Evolutionary conservation across 2,113 vertebrate genomes (phyloP).

Genomic region (Ploceus nigricollis): DNA sequence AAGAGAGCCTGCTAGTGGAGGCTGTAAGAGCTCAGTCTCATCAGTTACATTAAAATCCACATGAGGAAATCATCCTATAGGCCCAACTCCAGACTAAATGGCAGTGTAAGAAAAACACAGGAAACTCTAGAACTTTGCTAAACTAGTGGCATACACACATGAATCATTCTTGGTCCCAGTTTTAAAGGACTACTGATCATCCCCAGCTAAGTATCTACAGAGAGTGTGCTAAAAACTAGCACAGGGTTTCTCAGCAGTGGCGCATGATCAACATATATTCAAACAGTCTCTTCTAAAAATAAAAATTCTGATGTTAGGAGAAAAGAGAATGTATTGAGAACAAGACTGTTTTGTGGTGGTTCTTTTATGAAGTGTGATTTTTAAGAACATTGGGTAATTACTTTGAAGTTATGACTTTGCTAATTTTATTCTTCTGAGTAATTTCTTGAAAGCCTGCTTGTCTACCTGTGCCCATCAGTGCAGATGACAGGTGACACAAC

Average conservation of each 20-base stretch:
- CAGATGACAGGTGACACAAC: background rate
- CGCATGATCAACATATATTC: background rate
- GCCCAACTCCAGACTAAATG: background rate
- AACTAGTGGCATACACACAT: background rate
- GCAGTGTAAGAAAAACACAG: background rate
- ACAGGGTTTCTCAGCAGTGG: background rate
- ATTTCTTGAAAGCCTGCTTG: background rate
- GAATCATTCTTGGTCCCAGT: background rate
- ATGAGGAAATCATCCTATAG: background rate
- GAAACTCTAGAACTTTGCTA: background rate
- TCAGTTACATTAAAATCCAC: background rate
- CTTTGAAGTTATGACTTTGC: background rate
- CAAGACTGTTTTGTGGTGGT: background rate
- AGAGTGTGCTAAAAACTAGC: background rate
- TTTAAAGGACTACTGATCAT: background rate
- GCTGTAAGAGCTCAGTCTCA: background rate
- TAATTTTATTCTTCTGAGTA: background rate
- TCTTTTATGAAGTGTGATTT: background rate
- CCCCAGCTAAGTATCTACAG: background rate
- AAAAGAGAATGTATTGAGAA: background rate
- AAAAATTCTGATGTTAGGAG: background rate
- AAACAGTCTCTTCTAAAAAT: background rate
- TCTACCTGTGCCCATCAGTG: background rate
- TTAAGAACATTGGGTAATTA: background rate
- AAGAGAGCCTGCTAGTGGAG: background rate